Percentiles rank a stretch among this genome's conserved stretches.
These are phyloP conservation scores for Pteromalus puparum DNA, from an alignment of 1,140 invertebrate species.

Conservation along the genomic window DNA sequence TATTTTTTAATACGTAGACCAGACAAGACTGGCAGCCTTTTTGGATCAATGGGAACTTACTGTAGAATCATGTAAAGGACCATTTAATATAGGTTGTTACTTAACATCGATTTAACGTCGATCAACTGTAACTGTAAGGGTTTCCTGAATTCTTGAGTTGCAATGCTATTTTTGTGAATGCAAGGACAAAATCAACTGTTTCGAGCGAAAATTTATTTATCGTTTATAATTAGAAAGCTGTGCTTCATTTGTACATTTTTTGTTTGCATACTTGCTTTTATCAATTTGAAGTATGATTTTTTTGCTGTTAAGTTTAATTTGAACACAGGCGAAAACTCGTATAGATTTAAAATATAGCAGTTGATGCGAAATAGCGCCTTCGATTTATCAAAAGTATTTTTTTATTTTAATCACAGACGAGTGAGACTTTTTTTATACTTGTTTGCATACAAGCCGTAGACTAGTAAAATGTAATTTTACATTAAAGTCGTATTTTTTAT, in stretches of 20 bases:
- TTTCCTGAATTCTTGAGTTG: conserved; percentile 5
- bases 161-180: neutral
- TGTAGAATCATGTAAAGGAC: conserved; percentile 41
- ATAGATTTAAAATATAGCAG: neutral
- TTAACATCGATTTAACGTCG: conserved; percentile 13
- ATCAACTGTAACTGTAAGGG: conserved; percentile 16
- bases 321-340: neutral
- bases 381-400: neutral
- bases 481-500: neutral
- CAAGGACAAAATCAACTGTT: neutral
- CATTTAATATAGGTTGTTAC: conserved; percentile 6
- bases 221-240: neutral
- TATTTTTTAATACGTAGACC: conserved; percentile 36
- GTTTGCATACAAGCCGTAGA: neutral
- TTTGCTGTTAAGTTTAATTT: neutral
- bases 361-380: neutral
- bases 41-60: conserved; percentile 41
- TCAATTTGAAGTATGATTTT: neutral
- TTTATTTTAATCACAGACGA: neutral
- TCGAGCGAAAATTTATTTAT: neutral
- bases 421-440: neutral
- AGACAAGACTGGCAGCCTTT: conserved; percentile 32
- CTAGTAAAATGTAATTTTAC: neutral
- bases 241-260: neutral
- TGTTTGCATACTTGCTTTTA: neutral